A percentile compares a stretch with the other conserved stretches of the same genome.
Evolutionary conservation across 1,140 invertebrate genomes (phyloP).

Genomic region (Eufriesea mexicana): DNA sequence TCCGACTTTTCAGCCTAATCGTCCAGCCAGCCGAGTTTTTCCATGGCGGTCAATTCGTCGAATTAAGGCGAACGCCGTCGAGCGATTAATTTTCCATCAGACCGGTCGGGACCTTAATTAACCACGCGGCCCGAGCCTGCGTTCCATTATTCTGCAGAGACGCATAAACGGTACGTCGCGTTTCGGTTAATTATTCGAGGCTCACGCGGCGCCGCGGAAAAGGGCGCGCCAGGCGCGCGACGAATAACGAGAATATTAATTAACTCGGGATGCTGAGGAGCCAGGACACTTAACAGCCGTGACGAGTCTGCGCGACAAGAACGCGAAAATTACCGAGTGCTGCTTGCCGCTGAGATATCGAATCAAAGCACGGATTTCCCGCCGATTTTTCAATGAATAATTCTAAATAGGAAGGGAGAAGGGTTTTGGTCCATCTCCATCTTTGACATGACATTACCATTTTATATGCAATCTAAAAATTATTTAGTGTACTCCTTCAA

Average conservation of each 20-base stretch:
- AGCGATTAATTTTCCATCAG: constrained; percentile 44
- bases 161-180: constrained; percentile 27
- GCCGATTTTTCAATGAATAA: too few relatives aligned
- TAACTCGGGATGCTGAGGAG: constrained; percentile 37
- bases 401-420: too few relatives aligned
- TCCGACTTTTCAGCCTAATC: not conserved
- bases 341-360: too few relatives aligned
- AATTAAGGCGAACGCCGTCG: constrained; percentile 15
- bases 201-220: not conserved
- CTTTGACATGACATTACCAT: too few relatives aligned
- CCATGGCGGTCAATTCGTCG: constrained; percentile 5
- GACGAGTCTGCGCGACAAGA: not conserved
- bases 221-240: not conserved
- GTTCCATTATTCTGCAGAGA: constrained; percentile 37
- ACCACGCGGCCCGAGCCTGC: constrained; percentile 13
- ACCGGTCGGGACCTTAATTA: constrained; percentile 54
- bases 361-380: too few relatives aligned
- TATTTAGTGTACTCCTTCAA: too few relatives aligned
- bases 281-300: constrained; percentile 46
- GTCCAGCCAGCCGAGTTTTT: not conserved
- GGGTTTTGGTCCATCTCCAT: too few relatives aligned
- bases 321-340: constrained; percentile 10
- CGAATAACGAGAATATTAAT: constrained; percentile 63
- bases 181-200: constrained; percentile 55
- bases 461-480: too few relatives aligned